A percentile compares a stretch with the other conserved stretches of the same genome.
These are phyloP conservation scores for Pipistrellus pipistrellus DNA, from an alignment of 2,797 vertebrate species.

Conservation along the genomic window DNA sequence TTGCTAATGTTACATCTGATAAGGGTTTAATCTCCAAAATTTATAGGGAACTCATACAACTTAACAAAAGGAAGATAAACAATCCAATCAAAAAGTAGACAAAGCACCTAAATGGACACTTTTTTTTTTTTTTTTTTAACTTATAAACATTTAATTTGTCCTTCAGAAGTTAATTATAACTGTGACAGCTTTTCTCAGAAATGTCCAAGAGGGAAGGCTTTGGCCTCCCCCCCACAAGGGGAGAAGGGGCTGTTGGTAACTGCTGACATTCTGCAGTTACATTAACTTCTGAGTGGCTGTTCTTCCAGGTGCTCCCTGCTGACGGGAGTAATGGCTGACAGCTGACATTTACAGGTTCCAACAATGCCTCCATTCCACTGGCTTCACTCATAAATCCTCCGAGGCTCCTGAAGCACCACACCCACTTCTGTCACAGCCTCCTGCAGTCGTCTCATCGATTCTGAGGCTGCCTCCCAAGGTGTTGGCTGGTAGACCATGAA, in stretches of 20 bases:
- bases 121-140: no score
- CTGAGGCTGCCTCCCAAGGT: constrained; percentile 90
- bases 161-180: constrained; percentile 32
- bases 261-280: not conserved
- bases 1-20: no score
- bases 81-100: no score
- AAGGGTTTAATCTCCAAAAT: no score
- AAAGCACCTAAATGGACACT: no score
- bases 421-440: constrained; percentile 93
- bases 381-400: constrained; percentile 89
- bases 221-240: not conserved
- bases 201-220: not conserved
- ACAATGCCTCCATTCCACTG: constrained; percentile 53
- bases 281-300: not conserved
- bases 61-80: no score
- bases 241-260: not conserved
- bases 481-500: constrained; percentile 93
- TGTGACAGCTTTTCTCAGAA: constrained; percentile 37
- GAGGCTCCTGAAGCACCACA: constrained; percentile 92
- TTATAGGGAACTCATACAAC: no score
- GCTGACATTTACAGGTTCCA: not conserved
- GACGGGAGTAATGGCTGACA: not conserved
- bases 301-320: not conserved
- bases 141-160: constrained; percentile 1
- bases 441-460: constrained; percentile 91